phyloP scores from a whole-genome alignment of 2,797 vertebrate genomes.

The Rhinogobio ventralis region DNA sequence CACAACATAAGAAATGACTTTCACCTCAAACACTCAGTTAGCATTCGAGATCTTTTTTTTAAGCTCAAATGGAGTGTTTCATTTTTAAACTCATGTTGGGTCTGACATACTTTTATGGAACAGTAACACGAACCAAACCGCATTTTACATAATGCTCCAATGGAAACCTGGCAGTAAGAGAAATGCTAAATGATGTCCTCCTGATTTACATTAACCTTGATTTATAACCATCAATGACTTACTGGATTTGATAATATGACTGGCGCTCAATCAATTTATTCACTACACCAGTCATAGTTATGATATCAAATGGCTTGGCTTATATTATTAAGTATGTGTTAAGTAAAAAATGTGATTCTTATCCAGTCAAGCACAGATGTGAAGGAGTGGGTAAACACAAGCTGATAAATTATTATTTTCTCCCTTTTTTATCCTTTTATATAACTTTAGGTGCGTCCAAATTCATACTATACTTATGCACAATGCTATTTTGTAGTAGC shows the following conservation, averaged over 20 bases:
- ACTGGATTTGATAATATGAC: conserved; percentile 66
- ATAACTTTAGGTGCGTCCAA: neutral
- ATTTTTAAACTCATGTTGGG: conserved; percentile 63
- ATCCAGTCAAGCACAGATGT: conserved; percentile 12
- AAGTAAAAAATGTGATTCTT: neutral
- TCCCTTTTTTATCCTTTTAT: neutral
- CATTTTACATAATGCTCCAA: conserved; percentile 69
- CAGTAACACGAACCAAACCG: conserved; percentile 65
- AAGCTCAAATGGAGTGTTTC: conserved; percentile 61
- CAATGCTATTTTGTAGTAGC: neutral
- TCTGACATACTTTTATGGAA: conserved; percentile 68
- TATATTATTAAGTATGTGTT: conserved; percentile 29
- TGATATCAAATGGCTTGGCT: conserved; percentile 18
- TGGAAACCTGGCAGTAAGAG: conserved; percentile 70
- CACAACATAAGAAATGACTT: conserved; percentile 25
- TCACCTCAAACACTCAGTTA: conserved; percentile 36
- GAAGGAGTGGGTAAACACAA: neutral
- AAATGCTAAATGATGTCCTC: conserved; percentile 63
- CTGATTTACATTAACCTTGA: conserved; percentile 77
- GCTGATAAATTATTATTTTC: neutral
- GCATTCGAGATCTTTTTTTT: conserved; percentile 41
- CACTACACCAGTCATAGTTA: conserved; percentile 21
- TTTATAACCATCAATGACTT: conserved; percentile 72
- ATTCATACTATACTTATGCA: neutral
- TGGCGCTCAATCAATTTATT: conserved; percentile 51